Conservation (phyloP, 2,113 vertebrate species). For the Syngnathus typhle region DNA sequence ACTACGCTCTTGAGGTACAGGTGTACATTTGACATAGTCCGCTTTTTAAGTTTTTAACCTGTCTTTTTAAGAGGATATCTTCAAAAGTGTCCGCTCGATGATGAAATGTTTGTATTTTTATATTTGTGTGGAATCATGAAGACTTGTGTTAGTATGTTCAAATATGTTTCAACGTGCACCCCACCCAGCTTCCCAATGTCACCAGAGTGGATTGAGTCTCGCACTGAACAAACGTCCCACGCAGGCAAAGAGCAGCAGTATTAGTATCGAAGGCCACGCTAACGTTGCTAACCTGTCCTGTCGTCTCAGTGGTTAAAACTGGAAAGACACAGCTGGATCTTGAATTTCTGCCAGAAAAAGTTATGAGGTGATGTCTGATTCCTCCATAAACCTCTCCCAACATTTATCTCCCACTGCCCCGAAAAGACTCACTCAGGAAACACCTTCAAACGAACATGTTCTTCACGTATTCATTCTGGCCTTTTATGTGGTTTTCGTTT, state of each 20-base stretch:
- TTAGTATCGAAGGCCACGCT: conserved; percentile 66
- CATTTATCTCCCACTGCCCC: conserved; percentile 42
- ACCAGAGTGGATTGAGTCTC: conserved; percentile 60
- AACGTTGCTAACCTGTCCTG: conserved; percentile 37
- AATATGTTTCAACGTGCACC: conserved; percentile 32
- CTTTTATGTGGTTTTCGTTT: conserved; percentile 3
- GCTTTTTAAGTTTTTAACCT: conserved; percentile 50
- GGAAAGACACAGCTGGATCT: not conserved
- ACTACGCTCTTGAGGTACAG: conserved; percentile 63
- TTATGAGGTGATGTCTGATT: conserved; percentile 51
- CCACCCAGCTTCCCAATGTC: conserved; percentile 27
- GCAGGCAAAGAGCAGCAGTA: conserved; percentile 67
- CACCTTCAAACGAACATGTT: conserved; percentile 30
- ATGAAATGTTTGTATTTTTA: conserved; percentile 39
- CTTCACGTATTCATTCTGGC: conserved; percentile 26
- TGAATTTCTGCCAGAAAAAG: conserved; percentile 14
- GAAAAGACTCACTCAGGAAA: conserved; percentile 66
- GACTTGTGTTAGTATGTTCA: conserved; percentile 44
- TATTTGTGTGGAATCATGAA: conserved; percentile 42
- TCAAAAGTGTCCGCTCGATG: conserved; percentile 37
- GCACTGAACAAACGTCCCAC: conserved; percentile 73
- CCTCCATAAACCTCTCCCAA: conserved; percentile 42
- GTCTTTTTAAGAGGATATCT: conserved; percentile 46
- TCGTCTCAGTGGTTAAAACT: conserved; percentile 48
- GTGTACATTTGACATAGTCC: conserved; percentile 67